Conservation (phyloP, 1,140 invertebrate species). For the Pogonus chalceus region DNA sequence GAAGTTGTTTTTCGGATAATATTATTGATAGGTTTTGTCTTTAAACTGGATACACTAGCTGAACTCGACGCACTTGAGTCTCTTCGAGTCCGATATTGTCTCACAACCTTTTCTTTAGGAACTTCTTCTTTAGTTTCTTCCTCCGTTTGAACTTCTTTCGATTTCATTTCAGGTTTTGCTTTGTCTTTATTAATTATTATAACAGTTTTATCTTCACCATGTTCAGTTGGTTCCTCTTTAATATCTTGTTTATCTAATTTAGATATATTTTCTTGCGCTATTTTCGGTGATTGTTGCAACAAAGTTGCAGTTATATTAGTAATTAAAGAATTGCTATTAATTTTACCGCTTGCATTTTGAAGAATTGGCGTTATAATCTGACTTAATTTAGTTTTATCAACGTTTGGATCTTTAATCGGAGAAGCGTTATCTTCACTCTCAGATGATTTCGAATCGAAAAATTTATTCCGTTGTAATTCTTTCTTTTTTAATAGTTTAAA, state of each 20-base stretch:
- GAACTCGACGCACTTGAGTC: not conserved
- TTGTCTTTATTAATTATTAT: slow-evolving; percentile 48
- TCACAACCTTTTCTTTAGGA: slow-evolving; percentile 10
- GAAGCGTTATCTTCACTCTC: slow-evolving; percentile 21
- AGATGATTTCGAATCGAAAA: slow-evolving; percentile 28
- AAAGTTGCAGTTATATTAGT: slow-evolving; percentile 37
- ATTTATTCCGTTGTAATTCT: slow-evolving; percentile 35
- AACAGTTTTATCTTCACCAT: slow-evolving; percentile 54
- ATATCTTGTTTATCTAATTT: slow-evolving; percentile 13
- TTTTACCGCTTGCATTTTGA: slow-evolving; percentile 42
- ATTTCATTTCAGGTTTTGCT: slow-evolving; percentile 33
- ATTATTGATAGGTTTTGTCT: not conserved
- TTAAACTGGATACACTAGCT: not conserved
- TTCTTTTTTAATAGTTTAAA: slow-evolving; percentile 40
- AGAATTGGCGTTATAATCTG: slow-evolving; percentile 29
- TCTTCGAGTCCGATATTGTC: not conserved
- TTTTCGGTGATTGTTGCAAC: slow-evolving; percentile 26
- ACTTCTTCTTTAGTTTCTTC: slow-evolving; percentile 28
- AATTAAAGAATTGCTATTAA: slow-evolving; percentile 48
- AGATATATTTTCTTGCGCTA: slow-evolving; percentile 28
- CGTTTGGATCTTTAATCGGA: slow-evolving; percentile 15
- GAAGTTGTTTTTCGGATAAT: not conserved
- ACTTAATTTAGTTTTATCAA: slow-evolving; percentile 24
- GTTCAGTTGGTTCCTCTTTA: slow-evolving; percentile 35
- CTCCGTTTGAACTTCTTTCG: slow-evolving; percentile 43